Evolutionary conservation across 2,113 vertebrate genomes (phyloP).

Genomic region (Falcunculus frontatus): DNA sequence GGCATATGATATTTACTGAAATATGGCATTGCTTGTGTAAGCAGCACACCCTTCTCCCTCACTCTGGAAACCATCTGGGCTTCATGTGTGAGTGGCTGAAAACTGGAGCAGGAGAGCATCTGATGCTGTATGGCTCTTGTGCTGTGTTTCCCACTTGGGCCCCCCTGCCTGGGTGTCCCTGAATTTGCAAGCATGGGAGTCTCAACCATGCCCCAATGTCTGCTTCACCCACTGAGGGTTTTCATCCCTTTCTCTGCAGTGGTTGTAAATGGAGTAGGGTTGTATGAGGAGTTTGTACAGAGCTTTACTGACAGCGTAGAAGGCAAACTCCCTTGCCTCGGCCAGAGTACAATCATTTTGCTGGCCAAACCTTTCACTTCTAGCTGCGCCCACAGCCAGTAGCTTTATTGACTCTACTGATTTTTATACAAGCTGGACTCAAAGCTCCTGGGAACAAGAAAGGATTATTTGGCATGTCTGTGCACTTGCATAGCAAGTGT

Average conservation of each 20-base stretch:
- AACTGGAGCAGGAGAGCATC: not conserved
- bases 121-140: not conserved
- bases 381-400: not conserved
- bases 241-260: not conserved
- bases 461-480: not conserved
- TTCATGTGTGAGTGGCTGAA: not conserved
- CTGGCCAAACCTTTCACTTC: not conserved
- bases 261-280: not conserved
- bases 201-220: not conserved
- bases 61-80: slow-evolving; percentile 58
- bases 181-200: not conserved
- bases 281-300: not conserved
- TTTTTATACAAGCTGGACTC: not conserved
- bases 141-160: not conserved
- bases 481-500: not conserved
- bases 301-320: not conserved
- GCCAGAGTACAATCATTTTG: not conserved
- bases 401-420: not conserved
- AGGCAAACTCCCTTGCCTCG: not conserved
- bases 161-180: not conserved
- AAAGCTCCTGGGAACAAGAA: not conserved
- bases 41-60: slow-evolving; percentile 37
- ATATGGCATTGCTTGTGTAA: slow-evolving; percentile 46
- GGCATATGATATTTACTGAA: slow-evolving; percentile 61
- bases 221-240: not conserved